These are phyloP conservation scores for Popillia japonica DNA, from an alignment of 1,140 invertebrate genomes.

Conservation along the genomic window DNA sequence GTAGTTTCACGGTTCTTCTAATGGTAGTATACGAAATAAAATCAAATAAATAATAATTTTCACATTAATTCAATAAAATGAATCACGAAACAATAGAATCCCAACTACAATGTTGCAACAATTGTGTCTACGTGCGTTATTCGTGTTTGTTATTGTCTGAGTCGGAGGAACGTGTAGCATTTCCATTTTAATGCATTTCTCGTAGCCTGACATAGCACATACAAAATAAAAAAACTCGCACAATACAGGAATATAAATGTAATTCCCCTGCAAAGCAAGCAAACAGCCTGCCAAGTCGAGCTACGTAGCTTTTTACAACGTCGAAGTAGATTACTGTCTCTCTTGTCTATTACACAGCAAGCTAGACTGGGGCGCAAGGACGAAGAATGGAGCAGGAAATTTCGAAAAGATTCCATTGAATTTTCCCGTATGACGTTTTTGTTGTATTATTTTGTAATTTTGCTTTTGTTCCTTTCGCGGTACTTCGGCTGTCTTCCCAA, in stretches of 20 bases:
- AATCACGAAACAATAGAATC: no score
- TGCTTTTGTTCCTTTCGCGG: background rate
- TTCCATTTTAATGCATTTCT: conserved; percentile 15
- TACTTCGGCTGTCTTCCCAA: no score
- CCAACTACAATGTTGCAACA: no score
- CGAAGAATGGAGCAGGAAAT: background rate
- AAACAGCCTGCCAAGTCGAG: background rate
- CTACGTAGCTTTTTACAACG: background rate
- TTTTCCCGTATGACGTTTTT: background rate
- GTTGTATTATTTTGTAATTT: background rate
- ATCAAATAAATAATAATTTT: no score
- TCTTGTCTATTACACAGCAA: no score
- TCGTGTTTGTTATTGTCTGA: conserved; percentile 1
- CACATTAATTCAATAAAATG: no score
- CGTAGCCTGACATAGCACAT: background rate
- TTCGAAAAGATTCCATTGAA: conserved; percentile 7
- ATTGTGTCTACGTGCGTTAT: background rate
- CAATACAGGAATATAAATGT: conserved; percentile 5
- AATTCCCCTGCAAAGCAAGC: background rate
- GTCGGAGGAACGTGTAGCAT: background rate
- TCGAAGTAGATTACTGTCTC: conserved; percentile 1
- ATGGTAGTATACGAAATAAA: no score
- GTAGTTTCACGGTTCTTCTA: no score
- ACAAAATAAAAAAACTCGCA: background rate
- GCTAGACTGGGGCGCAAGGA: no score